Evolutionary conservation across 1,140 invertebrate genomes (phyloP).

Genomic region (Heterodera carotae): DNA sequence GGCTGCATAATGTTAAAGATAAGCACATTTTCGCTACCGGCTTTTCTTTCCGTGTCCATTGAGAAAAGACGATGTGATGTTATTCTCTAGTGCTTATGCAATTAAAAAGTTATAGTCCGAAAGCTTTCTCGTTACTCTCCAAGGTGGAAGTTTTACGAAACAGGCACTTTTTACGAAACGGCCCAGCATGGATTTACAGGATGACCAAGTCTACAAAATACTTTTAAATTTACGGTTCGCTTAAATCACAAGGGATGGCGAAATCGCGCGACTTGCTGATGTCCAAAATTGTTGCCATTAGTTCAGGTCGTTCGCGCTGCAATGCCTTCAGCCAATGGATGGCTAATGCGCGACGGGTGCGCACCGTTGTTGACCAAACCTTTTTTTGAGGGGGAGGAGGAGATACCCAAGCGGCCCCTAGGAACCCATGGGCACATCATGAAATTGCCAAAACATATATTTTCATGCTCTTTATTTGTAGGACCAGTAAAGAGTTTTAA

Average conservation of each 20-base stretch:
- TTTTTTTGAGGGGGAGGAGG: background rate
- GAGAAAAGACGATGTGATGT: too few species aligned
- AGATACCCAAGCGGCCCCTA: too few species aligned
- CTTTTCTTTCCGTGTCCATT: background rate
- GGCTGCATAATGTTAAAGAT: background rate
- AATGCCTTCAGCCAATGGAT: constrained; percentile 74
- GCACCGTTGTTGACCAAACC: constrained; percentile 90
- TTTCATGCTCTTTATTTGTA: background rate
- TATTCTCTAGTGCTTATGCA: too few species aligned
- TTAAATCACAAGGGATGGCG: background rate
- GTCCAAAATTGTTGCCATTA: constrained; percentile 27
- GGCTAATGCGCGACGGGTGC: constrained; percentile 89
- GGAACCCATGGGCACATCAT: background rate
- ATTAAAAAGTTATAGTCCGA: too few species aligned
- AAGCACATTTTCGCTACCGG: background rate
- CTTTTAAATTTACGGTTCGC: constrained; percentile 14
- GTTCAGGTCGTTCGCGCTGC: constrained; percentile 37
- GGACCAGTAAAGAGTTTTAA: background rate
- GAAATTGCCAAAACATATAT: background rate
- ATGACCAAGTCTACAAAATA: background rate
- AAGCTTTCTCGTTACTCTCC: too few species aligned
- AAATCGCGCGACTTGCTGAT: constrained; percentile 15
- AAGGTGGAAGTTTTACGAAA: too few species aligned
- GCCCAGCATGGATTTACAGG: background rate
- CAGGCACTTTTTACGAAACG: too few species aligned